A percentile compares a stretch with the other conserved stretches of the same genome.
phyloP scores from a whole-genome alignment of 2,113 vertebrate species.

The Phrynocephalus versicolor region DNA sequence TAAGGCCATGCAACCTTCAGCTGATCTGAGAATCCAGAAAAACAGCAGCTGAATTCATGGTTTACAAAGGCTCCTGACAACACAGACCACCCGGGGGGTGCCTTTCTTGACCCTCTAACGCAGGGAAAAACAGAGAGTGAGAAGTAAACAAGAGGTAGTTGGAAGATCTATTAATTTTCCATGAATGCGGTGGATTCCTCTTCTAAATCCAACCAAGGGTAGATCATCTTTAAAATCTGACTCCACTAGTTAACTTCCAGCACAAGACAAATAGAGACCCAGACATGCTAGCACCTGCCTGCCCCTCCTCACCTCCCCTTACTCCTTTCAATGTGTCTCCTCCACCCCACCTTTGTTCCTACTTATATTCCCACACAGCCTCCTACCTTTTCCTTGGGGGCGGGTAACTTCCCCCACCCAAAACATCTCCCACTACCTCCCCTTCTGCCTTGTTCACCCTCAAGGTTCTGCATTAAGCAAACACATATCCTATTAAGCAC shows the following conservation, averaged over 20 bases:
- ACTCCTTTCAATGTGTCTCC: neutral
- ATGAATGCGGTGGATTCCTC: neutral
- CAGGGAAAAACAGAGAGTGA: neutral
- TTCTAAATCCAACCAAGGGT: neutral
- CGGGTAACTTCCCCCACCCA: neutral
- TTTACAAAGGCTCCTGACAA: neutral
- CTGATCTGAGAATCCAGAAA: neutral
- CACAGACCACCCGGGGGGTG: neutral
- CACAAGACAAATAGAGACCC: neutral
- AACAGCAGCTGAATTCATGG: accelerated
- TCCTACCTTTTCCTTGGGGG: neutral
- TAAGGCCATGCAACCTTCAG: neutral
- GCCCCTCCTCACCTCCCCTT: neutral
- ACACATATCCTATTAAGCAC: neutral
- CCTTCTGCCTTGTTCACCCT: neutral
- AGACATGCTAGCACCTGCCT: neutral
- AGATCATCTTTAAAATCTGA: neutral
- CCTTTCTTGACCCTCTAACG: neutral
- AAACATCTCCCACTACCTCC: neutral
- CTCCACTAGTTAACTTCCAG: neutral
- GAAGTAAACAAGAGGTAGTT: neutral
- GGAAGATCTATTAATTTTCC: neutral
- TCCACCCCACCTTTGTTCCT: neutral
- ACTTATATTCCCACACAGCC: neutral
- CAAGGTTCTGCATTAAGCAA: neutral